Conservation (phyloP, 2,888 invertebrate species). For the Lathronympha strigana region DNA sequence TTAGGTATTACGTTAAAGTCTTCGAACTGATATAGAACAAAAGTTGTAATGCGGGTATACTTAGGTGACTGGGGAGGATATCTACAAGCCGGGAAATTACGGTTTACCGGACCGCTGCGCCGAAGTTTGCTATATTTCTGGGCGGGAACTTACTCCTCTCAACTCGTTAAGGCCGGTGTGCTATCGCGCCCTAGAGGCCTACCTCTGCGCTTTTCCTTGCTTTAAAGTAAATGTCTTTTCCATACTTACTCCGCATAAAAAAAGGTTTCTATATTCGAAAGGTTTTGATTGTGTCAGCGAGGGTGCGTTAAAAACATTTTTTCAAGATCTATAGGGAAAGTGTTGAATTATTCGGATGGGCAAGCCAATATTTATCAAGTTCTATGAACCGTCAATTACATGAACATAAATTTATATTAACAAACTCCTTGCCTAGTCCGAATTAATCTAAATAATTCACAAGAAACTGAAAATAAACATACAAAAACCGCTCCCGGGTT, state of each 20-base stretch:
- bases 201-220: slow-evolving; percentile 58
- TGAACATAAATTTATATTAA: too few species aligned
- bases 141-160: slow-evolving; percentile 64
- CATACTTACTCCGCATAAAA: slow-evolving; percentile 17
- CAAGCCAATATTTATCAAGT: too few species aligned
- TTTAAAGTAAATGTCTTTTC: slow-evolving; percentile 44
- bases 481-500: too few species aligned
- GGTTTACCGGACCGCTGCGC: slow-evolving; percentile 53
- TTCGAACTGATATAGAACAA: slow-evolving; percentile 16
- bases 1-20: background rate
- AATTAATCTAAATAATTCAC: too few species aligned
- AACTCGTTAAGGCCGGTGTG: slow-evolving; percentile 65
- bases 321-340: too few species aligned
- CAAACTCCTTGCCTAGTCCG: too few species aligned
- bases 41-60: slow-evolving; percentile 24
- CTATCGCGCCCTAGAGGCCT: slow-evolving; percentile 70
- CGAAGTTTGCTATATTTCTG: slow-evolving; percentile 60
- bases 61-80: slow-evolving; percentile 39
- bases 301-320: too few species aligned
- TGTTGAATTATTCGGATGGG: too few species aligned
- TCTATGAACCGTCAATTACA: too few species aligned
- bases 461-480: too few species aligned
- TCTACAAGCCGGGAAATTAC: slow-evolving; percentile 51
- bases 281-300: too few species aligned
- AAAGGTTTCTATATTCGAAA: too few species aligned